Conservation (phyloP, 92 coral and sea anemone genomes). For the Diadumene lineata region DNA sequence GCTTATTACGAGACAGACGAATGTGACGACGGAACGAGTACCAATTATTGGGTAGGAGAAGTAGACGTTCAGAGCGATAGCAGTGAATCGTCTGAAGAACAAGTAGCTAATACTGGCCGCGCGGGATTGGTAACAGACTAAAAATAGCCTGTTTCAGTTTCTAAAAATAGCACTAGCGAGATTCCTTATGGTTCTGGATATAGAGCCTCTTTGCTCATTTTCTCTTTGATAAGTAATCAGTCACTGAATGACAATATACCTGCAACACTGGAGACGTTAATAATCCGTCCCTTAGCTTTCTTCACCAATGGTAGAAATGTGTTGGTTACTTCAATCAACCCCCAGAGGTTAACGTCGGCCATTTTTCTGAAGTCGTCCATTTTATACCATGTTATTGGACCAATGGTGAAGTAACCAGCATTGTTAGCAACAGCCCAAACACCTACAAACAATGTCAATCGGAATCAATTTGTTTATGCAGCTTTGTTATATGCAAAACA, state of each 20-base stretch:
- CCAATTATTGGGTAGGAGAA: no score
- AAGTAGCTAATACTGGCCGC: no score
- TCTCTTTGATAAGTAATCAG: no score
- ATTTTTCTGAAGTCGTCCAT: slow-evolving; percentile 39
- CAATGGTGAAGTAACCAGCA: slow-evolving; percentile 36
- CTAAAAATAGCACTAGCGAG: no score
- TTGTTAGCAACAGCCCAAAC: slow-evolving; percentile 48
- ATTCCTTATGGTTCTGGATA: no score
- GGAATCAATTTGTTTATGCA: not conserved
- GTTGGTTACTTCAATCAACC: slow-evolving; percentile 52
- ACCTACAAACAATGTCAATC: not conserved
- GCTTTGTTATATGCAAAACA: not conserved
- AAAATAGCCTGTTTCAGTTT: no score
- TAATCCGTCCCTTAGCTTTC: slow-evolving; percentile 30
- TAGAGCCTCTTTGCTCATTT: not conserved
- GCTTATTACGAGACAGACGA: no score
- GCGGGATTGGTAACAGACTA: no score
- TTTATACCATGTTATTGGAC: slow-evolving; percentile 52
- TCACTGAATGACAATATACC: slow-evolving; percentile 12
- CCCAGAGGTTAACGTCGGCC: slow-evolving; percentile 53
- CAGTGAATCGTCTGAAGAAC: no score
- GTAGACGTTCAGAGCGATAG: no score
- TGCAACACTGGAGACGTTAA: slow-evolving; percentile 35
- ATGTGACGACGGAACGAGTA: no score
- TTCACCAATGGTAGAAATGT: slow-evolving; percentile 48